Base-by-base conservation (phyloP, 2,888 invertebrate species). In the Ormyrus pomaceus region DNA sequence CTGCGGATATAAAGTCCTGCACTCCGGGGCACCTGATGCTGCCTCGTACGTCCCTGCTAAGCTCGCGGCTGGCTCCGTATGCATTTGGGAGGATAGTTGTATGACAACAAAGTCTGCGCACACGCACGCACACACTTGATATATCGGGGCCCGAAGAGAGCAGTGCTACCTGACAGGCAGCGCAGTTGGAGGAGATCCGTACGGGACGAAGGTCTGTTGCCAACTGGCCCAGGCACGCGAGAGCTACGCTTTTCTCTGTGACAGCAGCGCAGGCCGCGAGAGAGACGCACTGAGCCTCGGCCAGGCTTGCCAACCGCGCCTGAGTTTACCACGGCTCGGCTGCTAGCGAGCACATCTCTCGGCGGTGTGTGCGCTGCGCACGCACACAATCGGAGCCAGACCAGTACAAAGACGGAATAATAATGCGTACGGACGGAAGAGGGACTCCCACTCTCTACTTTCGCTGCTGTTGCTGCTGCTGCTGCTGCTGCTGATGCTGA, bases 181-280 rank as follows among this genome's bases (percentile, higher is more conserved):
- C 45, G 72, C 50, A n/a, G 48, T 50, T 56, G 19, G 9, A 10
- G 8, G n/a, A 48, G 73, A 74, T 73, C 72, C 83, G 84, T 84
- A 82, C 88, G 82, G 82, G 82, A 84, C 87, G 87, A 86, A 84
- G 86, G 88, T 87, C 90, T 90, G 89, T 89, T 90, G 88, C 90
- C 89, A 90, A 90, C 90, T 90, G 90, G 89, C 87, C 87, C 84
- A 85, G 86, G 80, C 34, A 34, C 34, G 4, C 19, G 34, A 34
- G 34, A 84, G 85, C 83, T 88, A 87, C 58, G 46, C 50, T 51
- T 34, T 34, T 34, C 34, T 34, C 34, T 34, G 50, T 66, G 50
- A 46, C 46, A n/a, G 62, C 62, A 46, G 62, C 50, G 66, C 66
- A 50, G 5, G 13, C 5, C 50, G 50, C 5, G 13, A 50, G 8